phyloP scores from a whole-genome alignment of 2,113 vertebrate species.

The Rhizomys pruinosus region DNA sequence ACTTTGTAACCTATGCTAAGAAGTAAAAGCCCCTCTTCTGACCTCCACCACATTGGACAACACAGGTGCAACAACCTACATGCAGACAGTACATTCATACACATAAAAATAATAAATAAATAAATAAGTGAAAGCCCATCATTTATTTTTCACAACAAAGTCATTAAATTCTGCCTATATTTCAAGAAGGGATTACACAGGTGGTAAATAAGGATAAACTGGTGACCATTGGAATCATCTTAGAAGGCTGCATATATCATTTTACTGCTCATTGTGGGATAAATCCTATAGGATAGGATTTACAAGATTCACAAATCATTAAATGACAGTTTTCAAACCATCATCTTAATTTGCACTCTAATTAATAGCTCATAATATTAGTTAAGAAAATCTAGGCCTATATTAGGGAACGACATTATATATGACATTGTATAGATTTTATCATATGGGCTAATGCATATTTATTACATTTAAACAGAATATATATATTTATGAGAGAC shows the following conservation, averaged over 20 bases:
- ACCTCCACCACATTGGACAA: no score
- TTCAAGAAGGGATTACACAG: not conserved
- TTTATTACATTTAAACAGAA: not conserved
- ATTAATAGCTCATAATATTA: not conserved
- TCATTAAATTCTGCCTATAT: not conserved
- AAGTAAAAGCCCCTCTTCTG: not conserved
- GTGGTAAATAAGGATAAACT: not conserved
- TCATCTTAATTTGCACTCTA: not conserved
- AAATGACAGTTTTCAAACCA: not conserved
- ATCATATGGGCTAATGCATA: not conserved
- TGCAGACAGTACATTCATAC: no score
- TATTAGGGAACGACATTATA: not conserved
- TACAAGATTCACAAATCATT: not conserved
- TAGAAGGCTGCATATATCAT: not conserved
- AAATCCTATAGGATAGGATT: not conserved
- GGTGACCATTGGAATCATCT: not conserved
- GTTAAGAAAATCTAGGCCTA: not conserved
- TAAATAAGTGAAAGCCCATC: not conserved
- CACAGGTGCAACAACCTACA: no score
- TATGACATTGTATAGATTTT: conserved; percentile 13
- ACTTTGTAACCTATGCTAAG: not conserved
- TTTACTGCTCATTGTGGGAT: not conserved
- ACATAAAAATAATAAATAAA: no score
- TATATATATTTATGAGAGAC: not conserved
- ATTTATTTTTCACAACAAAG: not conserved